Conservation (phyloP, 2,797 vertebrate species). For the Aselliscus stoliczkanus region DNA sequence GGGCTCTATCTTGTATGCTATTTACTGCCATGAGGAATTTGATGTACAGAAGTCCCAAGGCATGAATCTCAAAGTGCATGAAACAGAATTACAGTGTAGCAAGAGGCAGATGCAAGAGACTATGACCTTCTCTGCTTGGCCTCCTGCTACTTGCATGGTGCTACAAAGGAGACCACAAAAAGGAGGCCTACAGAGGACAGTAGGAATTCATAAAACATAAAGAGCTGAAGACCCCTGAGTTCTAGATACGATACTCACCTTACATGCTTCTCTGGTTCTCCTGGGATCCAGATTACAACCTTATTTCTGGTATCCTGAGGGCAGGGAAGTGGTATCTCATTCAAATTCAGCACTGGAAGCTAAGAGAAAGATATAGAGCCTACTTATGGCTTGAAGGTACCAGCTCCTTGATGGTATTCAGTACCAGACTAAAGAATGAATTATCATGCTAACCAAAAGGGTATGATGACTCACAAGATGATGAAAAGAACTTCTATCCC, state of each 20-base stretch:
- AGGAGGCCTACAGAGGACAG: not conserved
- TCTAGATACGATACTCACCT: conserved; percentile 44
- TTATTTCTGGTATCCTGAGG: conserved; percentile 38
- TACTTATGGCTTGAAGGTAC: not conserved
- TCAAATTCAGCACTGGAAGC: conserved; percentile 64
- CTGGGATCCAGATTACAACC: conserved; percentile 74
- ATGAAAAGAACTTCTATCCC: not conserved
- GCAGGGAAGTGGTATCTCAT: conserved; percentile 34
- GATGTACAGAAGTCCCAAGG: not conserved
- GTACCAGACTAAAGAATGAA: not conserved
- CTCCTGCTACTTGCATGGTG: not conserved
- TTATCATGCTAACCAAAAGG: not conserved
- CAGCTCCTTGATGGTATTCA: not conserved
- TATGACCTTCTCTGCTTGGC: not conserved
- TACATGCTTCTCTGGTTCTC: not conserved
- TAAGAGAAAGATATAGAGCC: conserved; percentile 18
- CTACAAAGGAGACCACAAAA: not conserved
- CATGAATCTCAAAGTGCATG: not conserved
- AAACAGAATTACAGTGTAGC: not conserved
- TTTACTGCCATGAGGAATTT: not conserved
- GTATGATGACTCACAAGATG: not conserved
- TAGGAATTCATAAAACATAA: not conserved
- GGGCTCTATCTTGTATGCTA: not conserved
- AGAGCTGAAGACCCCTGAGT: not conserved
- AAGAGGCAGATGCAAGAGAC: not conserved